phyloP scores from a whole-genome alignment of 2,113 vertebrate species.

The Anguilla rostrata region DNA sequence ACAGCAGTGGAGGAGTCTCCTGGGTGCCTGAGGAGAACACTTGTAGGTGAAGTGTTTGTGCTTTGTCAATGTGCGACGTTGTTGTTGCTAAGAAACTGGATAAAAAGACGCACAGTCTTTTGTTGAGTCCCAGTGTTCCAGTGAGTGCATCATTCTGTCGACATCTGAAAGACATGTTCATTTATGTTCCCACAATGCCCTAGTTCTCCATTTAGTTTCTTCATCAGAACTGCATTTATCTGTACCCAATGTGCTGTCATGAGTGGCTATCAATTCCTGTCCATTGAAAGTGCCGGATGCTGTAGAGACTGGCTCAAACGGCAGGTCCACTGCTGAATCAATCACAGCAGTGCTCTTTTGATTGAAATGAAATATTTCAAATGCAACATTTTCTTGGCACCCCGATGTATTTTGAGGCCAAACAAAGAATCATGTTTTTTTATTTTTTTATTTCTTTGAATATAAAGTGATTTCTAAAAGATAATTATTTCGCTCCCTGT shows the following conservation, averaged over 20 bases:
- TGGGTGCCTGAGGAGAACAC: slow-evolving; percentile 12
- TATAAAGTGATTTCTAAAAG: slow-evolving; percentile 24
- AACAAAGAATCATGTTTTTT: slow-evolving; percentile 31
- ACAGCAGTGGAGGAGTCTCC: neutral
- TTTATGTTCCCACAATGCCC: slow-evolving; percentile 1
- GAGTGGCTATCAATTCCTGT: neutral
- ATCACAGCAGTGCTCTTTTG: neutral
- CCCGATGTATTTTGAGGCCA: slow-evolving; percentile 14
- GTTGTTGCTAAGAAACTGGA: slow-evolving; percentile 50
- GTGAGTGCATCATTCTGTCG: slow-evolving; percentile 32
- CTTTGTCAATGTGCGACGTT: slow-evolving; percentile 6
- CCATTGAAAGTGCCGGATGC: neutral
- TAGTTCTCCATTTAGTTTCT: neutral
- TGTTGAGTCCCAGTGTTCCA: slow-evolving; percentile 34
- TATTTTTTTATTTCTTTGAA: slow-evolving; percentile 35
- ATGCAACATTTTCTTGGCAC: neutral
- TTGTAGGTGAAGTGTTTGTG: neutral
- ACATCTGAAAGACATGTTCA: slow-evolving; percentile 35
- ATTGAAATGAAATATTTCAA: neutral
- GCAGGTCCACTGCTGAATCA: neutral
- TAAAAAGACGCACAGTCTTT: slow-evolving; percentile 15
- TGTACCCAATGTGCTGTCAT: neutral
- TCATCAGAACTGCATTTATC: slow-evolving; percentile 2
- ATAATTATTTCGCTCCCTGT: slow-evolving; percentile 27
- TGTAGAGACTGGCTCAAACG: slow-evolving; percentile 12